phyloP scores from a whole-genome alignment of 2,797 vertebrate species.

The Danio aesculapii region DNA sequence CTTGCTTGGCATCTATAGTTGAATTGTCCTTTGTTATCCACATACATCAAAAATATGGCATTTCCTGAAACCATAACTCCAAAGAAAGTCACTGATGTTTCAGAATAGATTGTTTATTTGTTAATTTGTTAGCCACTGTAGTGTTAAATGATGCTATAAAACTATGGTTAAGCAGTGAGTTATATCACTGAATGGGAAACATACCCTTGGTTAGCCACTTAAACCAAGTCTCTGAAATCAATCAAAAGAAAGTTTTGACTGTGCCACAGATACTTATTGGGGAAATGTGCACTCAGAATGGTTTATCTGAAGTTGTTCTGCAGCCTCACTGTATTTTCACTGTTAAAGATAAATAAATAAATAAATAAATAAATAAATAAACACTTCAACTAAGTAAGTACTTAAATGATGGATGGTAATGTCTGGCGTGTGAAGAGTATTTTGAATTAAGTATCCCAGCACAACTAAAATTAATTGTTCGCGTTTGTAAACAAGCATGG shows the following conservation, averaged over 20 bases:
- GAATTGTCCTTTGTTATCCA: too few species aligned
- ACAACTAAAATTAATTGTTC: conserved; percentile 15
- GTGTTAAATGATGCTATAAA: background rate
- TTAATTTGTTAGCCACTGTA: too few species aligned
- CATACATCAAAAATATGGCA: too few species aligned
- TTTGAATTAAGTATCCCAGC: conserved; percentile 2
- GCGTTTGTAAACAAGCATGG: conserved; percentile 23
- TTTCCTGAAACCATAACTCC: too few species aligned
- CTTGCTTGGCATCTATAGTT: too few species aligned
- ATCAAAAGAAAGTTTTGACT: background rate
- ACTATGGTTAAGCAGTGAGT: too few species aligned
- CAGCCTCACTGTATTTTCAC: background rate
- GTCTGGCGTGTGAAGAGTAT: background rate
- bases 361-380: too few species aligned
- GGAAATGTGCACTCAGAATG: background rate
- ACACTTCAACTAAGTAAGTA: background rate
- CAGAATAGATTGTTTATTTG: too few species aligned
- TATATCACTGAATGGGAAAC: too few species aligned
- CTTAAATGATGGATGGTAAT: conserved; percentile 36
- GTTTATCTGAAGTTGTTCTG: background rate
- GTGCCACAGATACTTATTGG: background rate
- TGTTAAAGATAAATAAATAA: too few species aligned
- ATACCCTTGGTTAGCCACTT: background rate
- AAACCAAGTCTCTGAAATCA: background rate
- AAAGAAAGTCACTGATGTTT: too few species aligned